Evolutionary conservation across 2,113 vertebrate genomes (phyloP).

Genomic region (Ramphastos sulfuratus): DNA sequence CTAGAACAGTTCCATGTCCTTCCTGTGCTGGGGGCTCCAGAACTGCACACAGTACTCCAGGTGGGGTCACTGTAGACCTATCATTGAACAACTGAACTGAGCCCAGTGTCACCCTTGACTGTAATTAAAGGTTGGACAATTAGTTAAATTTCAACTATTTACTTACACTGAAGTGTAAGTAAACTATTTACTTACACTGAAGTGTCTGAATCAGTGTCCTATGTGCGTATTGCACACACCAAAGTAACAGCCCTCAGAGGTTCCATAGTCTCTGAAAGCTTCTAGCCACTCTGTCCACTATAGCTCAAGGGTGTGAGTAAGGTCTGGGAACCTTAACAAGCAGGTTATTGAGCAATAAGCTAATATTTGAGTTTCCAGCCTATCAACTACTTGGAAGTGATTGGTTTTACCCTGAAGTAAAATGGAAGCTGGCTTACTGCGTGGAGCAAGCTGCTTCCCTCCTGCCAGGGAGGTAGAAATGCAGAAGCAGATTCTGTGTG

Average conservation of each 20-base stretch:
- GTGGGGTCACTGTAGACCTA: neutral
- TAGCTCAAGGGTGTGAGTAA: neutral
- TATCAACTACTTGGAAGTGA: neutral
- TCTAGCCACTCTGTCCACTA: neutral
- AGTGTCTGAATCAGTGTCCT: neutral
- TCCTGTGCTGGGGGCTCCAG: too few relatives aligned
- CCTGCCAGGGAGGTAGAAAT: neutral
- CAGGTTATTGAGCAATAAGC: neutral
- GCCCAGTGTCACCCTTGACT: neutral
- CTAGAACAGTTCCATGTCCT: too few relatives aligned
- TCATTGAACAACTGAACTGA: neutral
- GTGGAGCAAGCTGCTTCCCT: neutral
- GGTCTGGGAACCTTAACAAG: neutral
- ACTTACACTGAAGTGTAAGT: neutral
- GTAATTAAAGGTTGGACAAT: neutral
- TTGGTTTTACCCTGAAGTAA: neutral
- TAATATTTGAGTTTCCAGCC: neutral
- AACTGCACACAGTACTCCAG: too few relatives aligned
- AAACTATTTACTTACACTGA: neutral
- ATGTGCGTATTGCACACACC: accelerated
- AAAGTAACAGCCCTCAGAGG: neutral
- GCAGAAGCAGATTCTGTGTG: neutral
- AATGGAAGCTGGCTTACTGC: neutral
- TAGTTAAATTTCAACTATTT: neutral
- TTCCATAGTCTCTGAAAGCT: neutral